Base-by-base conservation (phyloP, 1,140 invertebrate species). In the Hyposmocoma kahamanoa region DNA sequence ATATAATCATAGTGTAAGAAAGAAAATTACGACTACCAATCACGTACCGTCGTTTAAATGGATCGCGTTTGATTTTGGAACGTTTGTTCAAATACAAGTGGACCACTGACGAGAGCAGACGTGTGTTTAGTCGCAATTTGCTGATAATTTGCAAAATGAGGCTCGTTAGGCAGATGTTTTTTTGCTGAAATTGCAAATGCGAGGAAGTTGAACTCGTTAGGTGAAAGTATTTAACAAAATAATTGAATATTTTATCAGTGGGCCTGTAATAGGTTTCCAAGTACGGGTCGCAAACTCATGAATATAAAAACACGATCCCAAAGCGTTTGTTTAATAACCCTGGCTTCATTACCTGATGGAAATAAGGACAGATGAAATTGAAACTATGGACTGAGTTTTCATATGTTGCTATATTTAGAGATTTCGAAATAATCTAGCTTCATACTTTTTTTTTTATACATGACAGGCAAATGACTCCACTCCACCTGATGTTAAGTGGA, bases 181-280 rank as follows among this genome's bases (percentile, higher is more conserved):
- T 64, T 59, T 50, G 58, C 54, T 56, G 62, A 57, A 51, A 56
- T 56, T 56, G 53, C 62, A 50, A 47, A 61, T 56, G 51, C 48
- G 39, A 53, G 58, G 62, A 58, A 62, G 47, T 47, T 60, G 70
- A 76, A 69, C 68, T 42, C 42, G 15, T 36, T 15, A 57, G 56
- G 56, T 56, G 60, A 63, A 54, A 64, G 62, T 64, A 59, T 61
- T 66, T 62, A 47, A 61, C 46, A 50, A 52, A 22, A 47, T 62
- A 69, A 71, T 66, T 73, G 62, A 71, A 73, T 71, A 73, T 73
- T 76, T 73, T 67, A 73, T 66, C 48, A 51, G 44, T 19, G 17
- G 22, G 43, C 13, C 19, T 30, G 55, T 56, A 56, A 54, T 51
- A 32, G 41, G 19, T 47, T 50, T 17, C 28, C 42, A 19, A 20